phyloP scores from a whole-genome alignment of 2,888 invertebrate species.

The Zaprionus lineosus region DNA sequence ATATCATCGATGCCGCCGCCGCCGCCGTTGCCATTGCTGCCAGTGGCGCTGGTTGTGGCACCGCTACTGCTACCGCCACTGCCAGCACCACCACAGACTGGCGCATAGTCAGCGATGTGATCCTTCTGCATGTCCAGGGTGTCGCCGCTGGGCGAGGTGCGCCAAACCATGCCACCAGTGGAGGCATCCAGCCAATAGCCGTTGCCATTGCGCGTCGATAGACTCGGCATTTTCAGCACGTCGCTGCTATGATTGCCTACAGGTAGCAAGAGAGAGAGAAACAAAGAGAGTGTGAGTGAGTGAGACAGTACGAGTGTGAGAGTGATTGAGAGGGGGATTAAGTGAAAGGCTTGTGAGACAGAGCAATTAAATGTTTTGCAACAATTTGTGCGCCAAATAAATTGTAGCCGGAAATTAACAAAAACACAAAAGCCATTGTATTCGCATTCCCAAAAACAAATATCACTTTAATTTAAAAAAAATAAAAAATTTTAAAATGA shows the following conservation, averaged over 20 bases:
- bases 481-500: neutral
- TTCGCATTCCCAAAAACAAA: constrained; percentile 34
- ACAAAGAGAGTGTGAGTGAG: constrained; percentile 2
- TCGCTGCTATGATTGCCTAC: constrained; percentile 82
- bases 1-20: constrained; percentile 63
- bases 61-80: constrained; percentile 48
- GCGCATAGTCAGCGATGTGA: constrained; percentile 83
- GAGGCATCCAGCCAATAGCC: constrained; percentile 83
- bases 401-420: constrained; percentile 64
- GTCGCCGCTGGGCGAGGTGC: constrained; percentile 80
- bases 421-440: constrained; percentile 38
- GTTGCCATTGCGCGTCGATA: constrained; percentile 82
- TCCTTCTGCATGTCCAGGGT: constrained; percentile 82
- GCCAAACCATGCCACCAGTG: constrained; percentile 83
- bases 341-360: constrained; percentile 31
- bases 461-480: neutral
- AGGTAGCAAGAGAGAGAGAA: constrained; percentile 39
- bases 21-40: constrained; percentile 29
- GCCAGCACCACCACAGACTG: constrained; percentile 79
- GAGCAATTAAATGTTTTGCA: constrained; percentile 76
- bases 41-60: constrained; percentile 46
- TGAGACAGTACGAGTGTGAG: constrained; percentile 4
- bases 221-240: constrained; percentile 83
- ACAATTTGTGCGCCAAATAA: constrained; percentile 69
- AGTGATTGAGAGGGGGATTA: constrained; percentile 2